Evolutionary conservation across 2,113 vertebrate species (phyloP).

Genomic region (Actenoides hombroni): DNA sequence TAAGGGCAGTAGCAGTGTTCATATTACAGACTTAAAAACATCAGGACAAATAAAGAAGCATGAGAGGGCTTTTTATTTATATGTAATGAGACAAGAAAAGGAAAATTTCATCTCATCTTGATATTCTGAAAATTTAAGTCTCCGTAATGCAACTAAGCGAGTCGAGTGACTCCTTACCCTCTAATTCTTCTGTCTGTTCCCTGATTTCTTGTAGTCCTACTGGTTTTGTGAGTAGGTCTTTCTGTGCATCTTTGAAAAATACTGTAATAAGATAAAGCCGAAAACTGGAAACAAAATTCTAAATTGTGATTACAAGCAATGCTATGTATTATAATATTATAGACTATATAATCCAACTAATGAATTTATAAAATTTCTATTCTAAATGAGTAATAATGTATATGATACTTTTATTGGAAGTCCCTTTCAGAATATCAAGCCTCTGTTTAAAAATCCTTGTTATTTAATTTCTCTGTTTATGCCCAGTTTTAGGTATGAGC

Average conservation of each 20-base stretch:
- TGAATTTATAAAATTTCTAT: neutral
- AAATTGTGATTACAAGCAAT: neutral
- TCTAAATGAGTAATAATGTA: neutral
- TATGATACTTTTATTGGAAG: neutral
- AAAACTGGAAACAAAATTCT: neutral
- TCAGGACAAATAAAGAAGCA: neutral
- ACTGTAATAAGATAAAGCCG: neutral
- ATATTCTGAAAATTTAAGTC: neutral
- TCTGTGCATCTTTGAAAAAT: neutral
- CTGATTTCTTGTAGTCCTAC: neutral
- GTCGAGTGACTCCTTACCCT: neutral
- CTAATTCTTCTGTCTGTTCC: neutral
- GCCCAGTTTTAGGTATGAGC: neutral
- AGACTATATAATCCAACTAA: neutral
- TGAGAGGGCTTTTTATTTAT: neutral
- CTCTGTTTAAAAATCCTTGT: neutral
- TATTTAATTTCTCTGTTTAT: neutral
- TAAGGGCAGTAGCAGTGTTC: neutral
- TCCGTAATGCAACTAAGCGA: neutral
- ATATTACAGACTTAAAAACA: neutral
- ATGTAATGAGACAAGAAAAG: neutral
- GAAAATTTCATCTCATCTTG: neutral
- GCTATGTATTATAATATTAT: too few relatives aligned
- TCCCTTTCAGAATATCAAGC: neutral
- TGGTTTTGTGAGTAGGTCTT: neutral